A percentile compares a stretch with the other conserved stretches of the same genome.
phyloP scores from a whole-genome alignment of 2,888 invertebrate species.

The Papilio elwesi region DNA sequence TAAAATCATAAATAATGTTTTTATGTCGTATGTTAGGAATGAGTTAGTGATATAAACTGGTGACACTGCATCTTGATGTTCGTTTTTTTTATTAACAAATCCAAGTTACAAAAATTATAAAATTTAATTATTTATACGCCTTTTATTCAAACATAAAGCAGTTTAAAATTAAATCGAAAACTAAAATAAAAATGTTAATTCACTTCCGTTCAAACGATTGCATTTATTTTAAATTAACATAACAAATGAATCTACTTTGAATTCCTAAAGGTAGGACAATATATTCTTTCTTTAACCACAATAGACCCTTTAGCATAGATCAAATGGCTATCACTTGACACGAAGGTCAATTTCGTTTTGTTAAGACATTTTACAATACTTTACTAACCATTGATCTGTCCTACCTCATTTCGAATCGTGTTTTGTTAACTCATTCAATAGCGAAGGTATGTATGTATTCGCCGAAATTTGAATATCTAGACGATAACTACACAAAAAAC shows the following conservation, averaged over 20 bases:
- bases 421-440: neutral
- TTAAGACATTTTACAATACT: constrained; percentile 33
- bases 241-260: constrained; percentile 16
- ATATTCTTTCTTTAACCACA: constrained; percentile 32
- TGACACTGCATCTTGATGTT: no score
- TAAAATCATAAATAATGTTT: neutral
- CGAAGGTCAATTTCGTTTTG: constrained; percentile 25
- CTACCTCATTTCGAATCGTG: constrained; percentile 39
- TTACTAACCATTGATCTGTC: constrained; percentile 30
- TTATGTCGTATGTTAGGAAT: no score
- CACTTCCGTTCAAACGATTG: neutral
- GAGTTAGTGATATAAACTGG: no score
- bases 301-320: constrained; percentile 48
- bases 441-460: neutral
- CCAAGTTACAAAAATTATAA: neutral
- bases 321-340: constrained; percentile 45
- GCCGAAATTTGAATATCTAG: neutral
- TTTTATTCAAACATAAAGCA: neutral
- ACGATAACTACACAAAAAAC: no score
- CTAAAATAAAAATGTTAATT: neutral
- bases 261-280: constrained; percentile 30
- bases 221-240: constrained; percentile 28
- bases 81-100: neutral
- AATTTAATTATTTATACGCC: neutral
- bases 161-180: neutral